Evolutionary conservation across 2,888 invertebrate genomes (phyloP), one percentile per base, ranked within the genome.

Genomic region (Drosophila antonietae): DNA sequence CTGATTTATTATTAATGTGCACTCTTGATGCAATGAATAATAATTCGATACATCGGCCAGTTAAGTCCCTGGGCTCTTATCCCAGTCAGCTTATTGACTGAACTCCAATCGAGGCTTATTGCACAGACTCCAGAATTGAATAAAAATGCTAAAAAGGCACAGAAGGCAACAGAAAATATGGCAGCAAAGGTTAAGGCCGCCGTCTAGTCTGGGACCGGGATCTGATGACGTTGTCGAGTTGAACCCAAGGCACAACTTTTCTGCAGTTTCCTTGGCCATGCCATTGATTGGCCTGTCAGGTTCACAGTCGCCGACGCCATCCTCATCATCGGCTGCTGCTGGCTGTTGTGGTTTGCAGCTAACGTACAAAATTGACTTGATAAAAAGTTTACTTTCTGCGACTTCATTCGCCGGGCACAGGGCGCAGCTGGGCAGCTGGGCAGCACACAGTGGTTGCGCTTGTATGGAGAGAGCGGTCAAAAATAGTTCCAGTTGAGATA

Each of bases 301-400:
- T 78, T 71, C 83, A 78, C 65, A 35, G 52, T 59, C 46, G 53
- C 46, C n/a, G 60, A 47, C 44, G 53, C 67, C 56, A 15, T 49
- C 52, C 43, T 15, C 44, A 41, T 44, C 61, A 39, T 33, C 47
- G 63, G 59, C 65, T 10, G n/a, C 39, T 15, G 39, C 33, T 61
- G 43, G 58, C 39, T 59, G 57, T 68, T 85, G 87, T 79, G 88
- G 87, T 70, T 83, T 78, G 62, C 80, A 83, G 85, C 67, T 80
- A 88, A 78, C 80, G 86, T 83, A 81, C 71, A 88, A 87, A 83
- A 88, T 86, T 87, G 86, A 87, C 87, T 86, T 86, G 76, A 85
- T 82, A 87, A 85, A 83, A 88, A 82, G 81, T 88, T 85, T 67
- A 75, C 68, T 58, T 73, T 65, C 71, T 80, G 74, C 66, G 70